These are phyloP conservation scores for Perca flavescens DNA, from an alignment of 2,113 vertebrate species.

Conservation along the genomic window DNA sequence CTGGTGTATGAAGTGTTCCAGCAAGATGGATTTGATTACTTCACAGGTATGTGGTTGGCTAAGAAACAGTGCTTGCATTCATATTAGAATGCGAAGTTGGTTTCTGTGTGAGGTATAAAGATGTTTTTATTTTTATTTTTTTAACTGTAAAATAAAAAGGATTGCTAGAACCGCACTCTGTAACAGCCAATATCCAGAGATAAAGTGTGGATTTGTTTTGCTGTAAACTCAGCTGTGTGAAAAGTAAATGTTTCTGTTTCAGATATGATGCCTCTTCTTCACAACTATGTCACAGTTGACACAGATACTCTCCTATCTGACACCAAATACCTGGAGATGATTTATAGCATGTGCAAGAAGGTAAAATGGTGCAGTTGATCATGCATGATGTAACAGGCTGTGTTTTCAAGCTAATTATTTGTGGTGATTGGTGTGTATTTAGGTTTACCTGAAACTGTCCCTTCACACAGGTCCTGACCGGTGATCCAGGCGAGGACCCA, in stretches of 20 bases:
- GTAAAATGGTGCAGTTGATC: slow-evolving; percentile 73
- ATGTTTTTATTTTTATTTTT: background rate
- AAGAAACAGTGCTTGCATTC: background rate
- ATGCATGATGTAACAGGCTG: background rate
- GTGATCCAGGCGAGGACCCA: slow-evolving; percentile 97
- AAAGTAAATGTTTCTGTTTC: slow-evolving; percentile 48
- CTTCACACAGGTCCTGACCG: slow-evolving; percentile 91
- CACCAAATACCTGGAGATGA: slow-evolving; percentile 98
- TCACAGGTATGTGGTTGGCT: slow-evolving; percentile 77
- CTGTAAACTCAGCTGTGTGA: background rate
- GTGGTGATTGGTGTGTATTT: background rate
- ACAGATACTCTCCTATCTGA: slow-evolving; percentile 97
- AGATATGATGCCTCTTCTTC: slow-evolving; percentile 99
- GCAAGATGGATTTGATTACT: slow-evolving; percentile 98
- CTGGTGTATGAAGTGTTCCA: slow-evolving; percentile 98
- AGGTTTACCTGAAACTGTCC: background rate
- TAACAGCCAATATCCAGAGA: background rate
- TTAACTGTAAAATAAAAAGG: background rate
- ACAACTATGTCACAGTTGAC: slow-evolving; percentile 98
- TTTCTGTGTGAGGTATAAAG: background rate
- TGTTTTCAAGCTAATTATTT: background rate
- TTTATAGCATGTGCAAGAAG: slow-evolving; percentile 99
- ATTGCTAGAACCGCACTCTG: background rate
- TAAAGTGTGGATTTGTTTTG: background rate
- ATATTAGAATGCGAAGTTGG: no score